Evolutionary conservation across 2,888 invertebrate genomes (phyloP), one percentile per base, ranked within the genome.

Genomic region (Argynnis bischoffii): DNA sequence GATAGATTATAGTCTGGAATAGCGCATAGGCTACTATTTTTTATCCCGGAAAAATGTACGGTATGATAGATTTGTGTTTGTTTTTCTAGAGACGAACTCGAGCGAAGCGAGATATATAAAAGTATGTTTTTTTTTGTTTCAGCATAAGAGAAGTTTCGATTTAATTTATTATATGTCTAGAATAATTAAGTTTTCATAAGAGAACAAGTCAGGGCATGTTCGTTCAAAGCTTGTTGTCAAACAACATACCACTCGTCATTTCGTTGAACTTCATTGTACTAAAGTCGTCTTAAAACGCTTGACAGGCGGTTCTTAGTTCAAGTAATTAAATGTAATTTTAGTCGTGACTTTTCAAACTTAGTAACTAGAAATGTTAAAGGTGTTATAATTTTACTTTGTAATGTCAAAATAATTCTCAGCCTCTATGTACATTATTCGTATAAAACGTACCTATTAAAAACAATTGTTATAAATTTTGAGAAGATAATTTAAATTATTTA

Each of bases 261-360:
- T 31, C 26, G 47, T 16, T n/a, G 41, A 54, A 65, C 46, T 59
- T 59, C 35, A 41, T 41, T 53, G 35, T 18, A n/a, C n/a, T 13
- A 65, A 65, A 57, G 53, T 48, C n/a, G 15, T 53, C 14, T 47
- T 26, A 31, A 65, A 59, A 47, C 59, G 15, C 26, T 51, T 26
- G 41, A 53, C 51, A 18, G 31, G 51, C 18, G 50, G 15, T 41
- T 13, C 51, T 51, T 5, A 41, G 50, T 61, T 31, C 35, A 5
- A 50, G 41, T 61, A 61, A 61, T 61, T 61, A 53, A 51, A 61
- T 41, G 61, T 51, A 51, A 61, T 61, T 6, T 41, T 51, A 61
- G 51, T 31, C 61, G 35, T 41, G 31, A 35, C 41, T 16, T 51
- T 16, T 14, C 41, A 18, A 13, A 35, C 16, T 26, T n/a, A 11